Base-by-base conservation (phyloP, 2,888 invertebrate species). In the Zaprionus lineosus region DNA sequence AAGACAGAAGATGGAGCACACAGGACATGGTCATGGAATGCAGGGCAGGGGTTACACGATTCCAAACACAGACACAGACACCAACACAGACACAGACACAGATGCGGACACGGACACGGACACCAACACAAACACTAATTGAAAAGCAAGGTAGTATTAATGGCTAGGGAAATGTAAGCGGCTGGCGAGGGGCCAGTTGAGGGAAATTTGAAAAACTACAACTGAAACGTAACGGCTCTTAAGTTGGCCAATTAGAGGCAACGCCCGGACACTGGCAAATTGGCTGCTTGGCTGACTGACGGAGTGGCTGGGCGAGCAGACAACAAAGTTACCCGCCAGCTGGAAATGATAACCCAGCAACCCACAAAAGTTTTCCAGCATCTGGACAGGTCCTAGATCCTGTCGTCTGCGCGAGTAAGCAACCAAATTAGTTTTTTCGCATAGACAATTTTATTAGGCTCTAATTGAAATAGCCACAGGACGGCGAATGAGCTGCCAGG, bases 201-300 rank as follows among this genome's bases (percentile, higher is more conserved):
- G 19, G 34, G 21, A 65, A 61, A 57, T 40, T 48, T 50, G 53
- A 55, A 65, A 72, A 67, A 64, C 65, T 61, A 58, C 39, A 78
- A 76, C 74, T 69, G 67, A 74, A 75, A 74, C 85, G 73, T 69
- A 79, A 81, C 75, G 84, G 82, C 61, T 79, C 85, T 85, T 85
- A 86, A 86, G 84, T 71, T 81, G 46, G 75, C 84, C 86, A 86
- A 86, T 86, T 86, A 84, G 82, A 71, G 69, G 48, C 59, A 60
- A 62, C 53, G 62, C 51, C 65, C 16, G 59, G 36, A 47, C 39
- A 43, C 47, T 19, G 52, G 37, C 26, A 64, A 29, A 53, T 53
- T 44, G 40, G 39, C 29, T 39, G 50, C 56, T 59, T 62, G 33
- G 29, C 16, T 14, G 33, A 11, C 12, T 12, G n/a, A 39, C 39